Percentiles rank a stretch among this genome's conserved stretches.
Evolutionary conservation across 2,888 invertebrate species (phyloP).

Genomic region (Andrena fulva): DNA sequence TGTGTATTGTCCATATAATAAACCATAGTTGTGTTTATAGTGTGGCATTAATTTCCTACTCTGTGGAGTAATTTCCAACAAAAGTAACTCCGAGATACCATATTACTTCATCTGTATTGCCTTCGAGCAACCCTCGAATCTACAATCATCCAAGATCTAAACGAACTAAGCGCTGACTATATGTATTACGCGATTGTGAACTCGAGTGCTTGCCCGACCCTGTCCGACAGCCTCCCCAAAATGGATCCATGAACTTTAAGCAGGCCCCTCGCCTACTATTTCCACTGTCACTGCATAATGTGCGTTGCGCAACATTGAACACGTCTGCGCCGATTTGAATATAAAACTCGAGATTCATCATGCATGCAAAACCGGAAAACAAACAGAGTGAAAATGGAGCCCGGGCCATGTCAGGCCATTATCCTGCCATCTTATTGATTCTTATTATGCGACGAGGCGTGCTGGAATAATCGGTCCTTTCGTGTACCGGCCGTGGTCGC

Average conservation of each 20-base stretch:
- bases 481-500: slow-evolving; percentile 46
- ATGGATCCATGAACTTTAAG: neutral
- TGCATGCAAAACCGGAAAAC: slow-evolving; percentile 75
- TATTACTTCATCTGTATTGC: no score
- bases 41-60: no score
- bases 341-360: slow-evolving; percentile 75
- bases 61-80: no score
- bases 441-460: slow-evolving; percentile 80
- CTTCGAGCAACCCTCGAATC: neutral
- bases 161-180: no score
- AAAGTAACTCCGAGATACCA: no score
- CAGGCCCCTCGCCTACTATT: neutral
- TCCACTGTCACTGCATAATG: neutral
- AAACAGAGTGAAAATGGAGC: slow-evolving; percentile 72
- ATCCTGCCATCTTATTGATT: slow-evolving; percentile 79
- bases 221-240: neutral
- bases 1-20: no score
- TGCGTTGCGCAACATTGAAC: slow-evolving; percentile 18
- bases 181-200: neutral
- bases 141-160: neutral
- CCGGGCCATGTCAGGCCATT: slow-evolving; percentile 73
- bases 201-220: slow-evolving; percentile 16
- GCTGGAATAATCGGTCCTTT: slow-evolving; percentile 78
- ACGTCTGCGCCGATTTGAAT: slow-evolving; percentile 61
- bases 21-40: no score